Base-by-base conservation (phyloP, 2,113 vertebrate species). In the Myanophis thanlyinensis region DNA sequence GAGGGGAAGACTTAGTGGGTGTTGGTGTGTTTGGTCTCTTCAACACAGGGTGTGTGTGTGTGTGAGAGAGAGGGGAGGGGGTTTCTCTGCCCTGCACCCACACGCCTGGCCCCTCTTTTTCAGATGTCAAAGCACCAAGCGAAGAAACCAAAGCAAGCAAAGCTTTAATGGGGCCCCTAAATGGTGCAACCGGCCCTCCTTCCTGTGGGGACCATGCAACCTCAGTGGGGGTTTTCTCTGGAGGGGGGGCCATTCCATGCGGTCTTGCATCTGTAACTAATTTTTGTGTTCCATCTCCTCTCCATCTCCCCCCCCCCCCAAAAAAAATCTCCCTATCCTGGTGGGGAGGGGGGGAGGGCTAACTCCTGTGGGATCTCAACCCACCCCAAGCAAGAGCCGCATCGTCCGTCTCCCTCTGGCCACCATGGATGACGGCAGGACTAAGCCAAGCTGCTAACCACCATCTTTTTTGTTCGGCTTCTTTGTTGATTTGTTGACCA, bases 401-500 rank as follows among this genome's bases (percentile, higher is more conserved):
- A 51, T 4, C 62, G 30, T 18, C 30, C 13, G 89, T 54, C 89
- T 11, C 35, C 46, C 30, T 47, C 51, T 12, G 30, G 35, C n/a
- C n/a, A 10, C 67, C 51, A 8, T 30, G 25, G n/a, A 85, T 59
- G 40, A 22, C 92, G 4, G 7, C 91, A 35, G 11, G 94, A 89
- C 88, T 87, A 46, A 88, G 86, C n/a, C 51, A 12, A 6, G 80
- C 56, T 88, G 5, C 49, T 86, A 2, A 80, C 90, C 27, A 92
- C 48, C 96, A 20, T 97, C 95, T 67, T 96, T 96, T 90, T 44
- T 94, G 95, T 97, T 96, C 97, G 54, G 90, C 93, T 93, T 95
- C 96, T 96, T 96, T 97, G 97, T 96, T 97, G 97, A 93, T 96
- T 93, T 7, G 96, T 97, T 97, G 97, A 92, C 95, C 97, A 91